Evolutionary conservation across 2,888 invertebrate species (phyloP), one percentile per base, ranked within the genome.

Genomic region (Dilophus febrilis): DNA sequence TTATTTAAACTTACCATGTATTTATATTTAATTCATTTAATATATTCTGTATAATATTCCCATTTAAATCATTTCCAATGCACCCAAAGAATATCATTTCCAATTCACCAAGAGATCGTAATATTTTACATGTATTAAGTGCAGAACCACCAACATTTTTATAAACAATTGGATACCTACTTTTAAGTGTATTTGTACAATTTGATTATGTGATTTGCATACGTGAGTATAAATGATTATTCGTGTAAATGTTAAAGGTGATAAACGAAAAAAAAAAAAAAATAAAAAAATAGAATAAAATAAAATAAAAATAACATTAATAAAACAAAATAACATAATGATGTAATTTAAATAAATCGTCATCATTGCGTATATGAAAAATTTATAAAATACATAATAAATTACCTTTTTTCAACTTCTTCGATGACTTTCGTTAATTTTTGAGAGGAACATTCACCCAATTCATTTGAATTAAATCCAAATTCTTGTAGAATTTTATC

Each of bases 1-100:
- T n/a, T n/a, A n/a, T n/a, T n/a, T n/a, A n/a, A 22, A 34, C 47
- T 48, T 49, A 64, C 55, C 59, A 56, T 10, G 65, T 56, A 40
- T 58, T 52, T 19, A 70, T 64, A 22, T 63, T 64, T 13, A 54
- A 54, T 27, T 56, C 51, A 35, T 56, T 48, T 13, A 70, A 50
- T 22, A 64, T 51, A 7, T 53, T 46, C 41, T 54, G 56, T 34
- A 71, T 49, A 37, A 55, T 51, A 42, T 54, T 51, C 3, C 66
- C 68, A 35, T 58, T 55, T 35, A 58, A 50, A 48, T 72, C 71
- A 30, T 57, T 53, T 2, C 71, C 71, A 27, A 71, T 58, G 10
- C 66, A 61, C 2, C 71, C 71, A 46, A 68, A 65, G 49, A 70
- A 67, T 16, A 61, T 42, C 3, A 66, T 46, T 52, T 67, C 65